Evolutionary conservation across 2,888 invertebrate species (phyloP), one percentile per base, ranked within the genome.

Genomic region (Oasisia sp.): DNA sequence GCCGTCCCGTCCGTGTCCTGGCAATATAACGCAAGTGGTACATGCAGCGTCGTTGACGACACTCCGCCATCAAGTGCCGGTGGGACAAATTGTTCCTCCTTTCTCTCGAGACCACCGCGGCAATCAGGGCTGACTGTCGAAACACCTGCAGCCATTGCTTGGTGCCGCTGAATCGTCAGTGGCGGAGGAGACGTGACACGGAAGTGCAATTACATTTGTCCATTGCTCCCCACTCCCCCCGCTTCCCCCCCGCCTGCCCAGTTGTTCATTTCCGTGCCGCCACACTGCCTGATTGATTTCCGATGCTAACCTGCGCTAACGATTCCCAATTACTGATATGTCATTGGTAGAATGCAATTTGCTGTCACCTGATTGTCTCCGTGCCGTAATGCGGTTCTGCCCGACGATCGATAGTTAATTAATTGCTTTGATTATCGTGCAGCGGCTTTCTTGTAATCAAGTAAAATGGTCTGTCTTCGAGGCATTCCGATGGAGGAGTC

Each of bases 161-260:
- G 74, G 74, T 27, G 27, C 74, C 27, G 27, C 27, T 74, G 27
- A 74, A 7, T 74, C 74, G 8, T 19, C 27, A 27, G 7, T n/a
- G n/a, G 74, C 27, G 74, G 0, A 19, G 74, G 74, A 5, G 27
- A 27, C 74, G 7, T 27, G n/a, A 74, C 74, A 19, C 7, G 38
- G 90, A 44, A 90, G 90, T 50, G n/a, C 50, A 89, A 58, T 38
- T n/a, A 89, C 50, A 58, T 3, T 92, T 92, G 44, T 91, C 5
- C 91, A 19, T 74, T 9, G 89, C 27, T n/a, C 12, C 74, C 27
- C 19, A 74, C 74, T 27, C 27, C 2, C 4, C 38, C 38, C 1
- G 74, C 19, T 5, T 58, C 58, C 58, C 27, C 74, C 14, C 1
- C 27, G 14, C 74, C n/a, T 1, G 74, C 27, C 74, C 74, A 74